Evolutionary conservation across 1,140 invertebrate genomes (phyloP), one percentile per base, ranked within the genome.

Genomic region (Formica exsecta): DNA sequence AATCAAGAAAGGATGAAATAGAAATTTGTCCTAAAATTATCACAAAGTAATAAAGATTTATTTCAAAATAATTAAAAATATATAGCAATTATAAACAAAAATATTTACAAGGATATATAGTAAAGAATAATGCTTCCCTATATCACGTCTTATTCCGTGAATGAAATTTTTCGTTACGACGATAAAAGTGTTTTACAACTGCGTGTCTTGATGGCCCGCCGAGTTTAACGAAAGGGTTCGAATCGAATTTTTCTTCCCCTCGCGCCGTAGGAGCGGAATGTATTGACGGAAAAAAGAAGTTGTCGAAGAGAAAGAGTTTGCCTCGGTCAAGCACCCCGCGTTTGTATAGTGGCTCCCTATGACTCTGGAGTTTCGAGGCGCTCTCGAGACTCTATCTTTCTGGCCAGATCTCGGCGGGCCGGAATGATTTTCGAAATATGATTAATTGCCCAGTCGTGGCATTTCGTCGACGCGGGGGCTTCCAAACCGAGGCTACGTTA

Each of bases 381-480:
- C 90, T 79, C 85, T 86, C 86, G 29, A 79, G 71, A 66, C 87
- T 89, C 86, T 91, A 89, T 91, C 86, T 90, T 83, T 79, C 71
- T 68, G 83, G 86, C 83, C 86, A 88, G 89, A 95, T 95, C 94
- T 94, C 90, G 41, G 71, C 91, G 90, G 86, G 86, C 87, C 86
- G 93, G 93, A 95, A 95, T 95, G 94, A 95, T 95, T 95, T 95
- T 95, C 94, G 93, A 95, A 95, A 95, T 95, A 95, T 95, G 94
- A 95, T 95, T 95, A 95, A 95, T 95, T 95, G 93, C 92, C 92
- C 90, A 87, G 85, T 89, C 90, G 89, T 92, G 93, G 93, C 93
- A 93, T 94, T 94, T 94, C 91, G 94, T 76, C 73, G 87, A 73
- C 44, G 41, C 89, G 51, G 81, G 38, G 89, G 71, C 88, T 75